A percentile compares a stretch with the other conserved stretches of the same genome.
These are phyloP conservation scores for Paratrypauchen microcephalus DNA, from an alignment of 2,797 vertebrate species.

Conservation along the genomic window DNA sequence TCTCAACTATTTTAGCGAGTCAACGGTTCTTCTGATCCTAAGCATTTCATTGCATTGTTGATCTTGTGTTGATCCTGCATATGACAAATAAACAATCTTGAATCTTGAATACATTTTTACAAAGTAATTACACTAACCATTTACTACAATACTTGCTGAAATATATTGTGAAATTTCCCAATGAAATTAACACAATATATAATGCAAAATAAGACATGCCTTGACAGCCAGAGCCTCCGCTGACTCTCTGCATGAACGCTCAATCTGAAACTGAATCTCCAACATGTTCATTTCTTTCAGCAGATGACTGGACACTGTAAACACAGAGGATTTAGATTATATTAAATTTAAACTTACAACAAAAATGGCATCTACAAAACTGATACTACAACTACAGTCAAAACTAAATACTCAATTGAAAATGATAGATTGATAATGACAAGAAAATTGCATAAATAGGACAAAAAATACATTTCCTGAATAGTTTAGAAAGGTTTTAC, in stretches of 20 bases:
- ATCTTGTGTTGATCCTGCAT: no score
- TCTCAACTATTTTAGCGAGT: no score
- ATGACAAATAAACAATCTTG: no score
- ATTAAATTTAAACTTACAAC: not conserved
- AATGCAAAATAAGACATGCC: conserved; percentile 54
- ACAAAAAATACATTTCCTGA: no score
- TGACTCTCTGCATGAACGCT: conserved; percentile 72
- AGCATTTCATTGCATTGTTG: no score
- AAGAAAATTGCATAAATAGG: not conserved
- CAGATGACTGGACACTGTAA: conserved; percentile 75
- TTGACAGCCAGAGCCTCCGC: conserved; percentile 73
- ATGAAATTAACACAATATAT: not conserved
- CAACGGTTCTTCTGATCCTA: no score
- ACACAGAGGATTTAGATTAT: not conserved
- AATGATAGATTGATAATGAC: not conserved
- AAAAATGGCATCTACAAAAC: not conserved
- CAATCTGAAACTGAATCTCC: conserved; percentile 78
- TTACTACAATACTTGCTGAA: no score
- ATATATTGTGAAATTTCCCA: not conserved
- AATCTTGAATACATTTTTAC: no score
- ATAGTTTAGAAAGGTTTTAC: no score
- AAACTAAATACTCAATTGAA: not conserved
- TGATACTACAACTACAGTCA: not conserved
- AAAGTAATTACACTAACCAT: no score
- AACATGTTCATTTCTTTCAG: conserved; percentile 78